Evolutionary conservation across 2,888 invertebrate species (phyloP).

Genomic region (Phyllotreta cruciferae): DNA sequence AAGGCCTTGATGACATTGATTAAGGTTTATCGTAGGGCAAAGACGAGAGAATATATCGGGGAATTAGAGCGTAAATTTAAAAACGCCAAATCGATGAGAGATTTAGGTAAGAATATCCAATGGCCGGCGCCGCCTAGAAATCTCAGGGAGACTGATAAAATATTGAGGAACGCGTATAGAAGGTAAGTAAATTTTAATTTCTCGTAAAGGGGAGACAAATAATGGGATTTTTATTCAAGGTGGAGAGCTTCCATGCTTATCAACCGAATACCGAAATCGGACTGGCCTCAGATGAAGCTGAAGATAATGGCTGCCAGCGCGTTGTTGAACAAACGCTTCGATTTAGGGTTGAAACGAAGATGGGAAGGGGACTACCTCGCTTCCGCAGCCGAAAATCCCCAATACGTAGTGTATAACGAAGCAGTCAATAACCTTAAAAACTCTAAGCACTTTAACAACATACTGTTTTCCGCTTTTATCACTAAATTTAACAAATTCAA

Average conservation of each 20-base stretch:
- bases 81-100: slow-evolving; percentile 70
- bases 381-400: slow-evolving; percentile 71
- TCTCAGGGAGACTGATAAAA: slow-evolving; percentile 67
- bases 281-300: slow-evolving; percentile 87
- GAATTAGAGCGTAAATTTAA: slow-evolving; percentile 70
- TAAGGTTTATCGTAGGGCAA: slow-evolving; percentile 80
- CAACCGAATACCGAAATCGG: slow-evolving; percentile 73
- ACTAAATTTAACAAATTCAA: slow-evolving; percentile 74
- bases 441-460: slow-evolving; percentile 68
- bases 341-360: slow-evolving; percentile 79
- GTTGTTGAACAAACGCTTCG: slow-evolving; percentile 69
- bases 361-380: slow-evolving; percentile 88
- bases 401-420: slow-evolving; percentile 69
- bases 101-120: slow-evolving; percentile 77
- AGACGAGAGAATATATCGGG: slow-evolving; percentile 74
- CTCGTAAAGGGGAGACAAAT: not conserved
- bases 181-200: slow-evolving; percentile 60
- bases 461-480: slow-evolving; percentile 72
- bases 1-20: slow-evolving; percentile 85
- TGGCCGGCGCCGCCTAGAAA: slow-evolving; percentile 86
- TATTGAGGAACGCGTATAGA: slow-evolving; percentile 70
- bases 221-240: slow-evolving; percentile 52
- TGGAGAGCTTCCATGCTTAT: slow-evolving; percentile 92
- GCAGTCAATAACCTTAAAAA: slow-evolving; percentile 74
- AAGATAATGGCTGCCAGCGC: slow-evolving; percentile 81